phyloP scores from a whole-genome alignment of 2,888 invertebrate species.

The Drosophila sordidula region DNA sequence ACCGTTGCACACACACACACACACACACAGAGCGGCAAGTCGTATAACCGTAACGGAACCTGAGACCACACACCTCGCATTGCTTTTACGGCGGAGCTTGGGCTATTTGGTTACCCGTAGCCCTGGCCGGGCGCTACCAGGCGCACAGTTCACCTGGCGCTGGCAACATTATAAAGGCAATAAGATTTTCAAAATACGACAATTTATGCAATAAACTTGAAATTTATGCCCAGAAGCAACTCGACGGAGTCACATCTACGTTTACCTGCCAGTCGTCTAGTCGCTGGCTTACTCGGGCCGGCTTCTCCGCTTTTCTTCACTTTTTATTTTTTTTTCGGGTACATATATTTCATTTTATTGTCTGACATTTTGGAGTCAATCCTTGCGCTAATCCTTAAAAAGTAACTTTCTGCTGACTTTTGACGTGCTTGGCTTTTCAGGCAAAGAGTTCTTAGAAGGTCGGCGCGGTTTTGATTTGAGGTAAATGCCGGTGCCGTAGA shows the following conservation, averaged over 20 bases:
- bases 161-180: constrained; percentile 79
- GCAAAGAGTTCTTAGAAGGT: constrained; percentile 18
- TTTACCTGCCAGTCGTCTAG: constrained; percentile 28
- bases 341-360: constrained; percentile 53
- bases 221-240: constrained; percentile 68
- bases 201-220: constrained; percentile 81
- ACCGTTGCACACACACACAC: constrained; percentile 1
- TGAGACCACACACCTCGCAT: constrained; percentile 28
- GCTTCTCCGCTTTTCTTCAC: constrained; percentile 16
- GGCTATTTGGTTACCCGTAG: constrained; percentile 20
- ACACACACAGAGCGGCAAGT: not conserved
- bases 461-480: not conserved
- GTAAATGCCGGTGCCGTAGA: not conserved
- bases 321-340: constrained; percentile 21
- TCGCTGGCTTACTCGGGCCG: constrained; percentile 16
- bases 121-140: not conserved
- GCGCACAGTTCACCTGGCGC: constrained; percentile 1
- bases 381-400: constrained; percentile 71
- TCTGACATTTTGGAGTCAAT: constrained; percentile 74
- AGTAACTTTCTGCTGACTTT: constrained; percentile 63
- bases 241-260: constrained; percentile 26
- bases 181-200: constrained; percentile 82
- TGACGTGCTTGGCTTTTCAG: constrained; percentile 27
- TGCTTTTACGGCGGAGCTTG: constrained; percentile 22
- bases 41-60: constrained; percentile 17